Evolutionary conservation across 2,888 invertebrate species (phyloP), one percentile per base, ranked within the genome.

Genomic region (Allolobophora icterica): DNA sequence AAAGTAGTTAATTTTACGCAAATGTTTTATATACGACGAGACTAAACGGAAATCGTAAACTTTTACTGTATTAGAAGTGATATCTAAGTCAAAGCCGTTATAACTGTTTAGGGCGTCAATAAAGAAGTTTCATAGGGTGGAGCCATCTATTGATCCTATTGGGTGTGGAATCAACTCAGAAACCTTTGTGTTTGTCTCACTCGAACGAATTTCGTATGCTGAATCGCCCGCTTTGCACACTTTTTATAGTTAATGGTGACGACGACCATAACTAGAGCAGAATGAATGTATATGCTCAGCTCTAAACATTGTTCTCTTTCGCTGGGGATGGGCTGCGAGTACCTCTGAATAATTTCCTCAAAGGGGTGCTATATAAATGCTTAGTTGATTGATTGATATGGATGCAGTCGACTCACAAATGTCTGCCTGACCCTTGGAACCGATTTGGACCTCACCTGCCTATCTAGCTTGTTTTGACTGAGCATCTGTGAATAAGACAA

Each of bases 181-280:
- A n/a, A 71, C 71, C 71, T n/a, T 71, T 71, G 71, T 71, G 71
- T 8, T 71, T 71, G 71, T n/a, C 71, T 71, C 71, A 71, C 71
- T 71, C 71, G n/a, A 71, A 71, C 71, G 71, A 71, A 71, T 71
- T n/a, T 8, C 71, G 17, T n/a, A 71, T 71, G 11, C 71, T 71
- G 71, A 71, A 71, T 30, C 71, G 8, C 71, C 71, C 30, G n/a
- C 11, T 71, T 30, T 58, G 58, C 24, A 58, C 58, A 58, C 58
- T 30, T n/a, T 71, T 71, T 6, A n/a, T 71, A n/a, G 71, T 71
- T 71, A 71, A 71, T 71, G 30, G 71, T 71, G 71, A 71, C n/a
- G 71, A 71, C n/a, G 71, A n/a, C 71, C 30, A 71, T 1, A 30
- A 2, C n/a, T 0, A 71, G 71, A 71, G 71, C 71, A 11, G 24